phyloP scores from a whole-genome alignment of 2,113 vertebrate species.

The Mus spicilegus region DNA sequence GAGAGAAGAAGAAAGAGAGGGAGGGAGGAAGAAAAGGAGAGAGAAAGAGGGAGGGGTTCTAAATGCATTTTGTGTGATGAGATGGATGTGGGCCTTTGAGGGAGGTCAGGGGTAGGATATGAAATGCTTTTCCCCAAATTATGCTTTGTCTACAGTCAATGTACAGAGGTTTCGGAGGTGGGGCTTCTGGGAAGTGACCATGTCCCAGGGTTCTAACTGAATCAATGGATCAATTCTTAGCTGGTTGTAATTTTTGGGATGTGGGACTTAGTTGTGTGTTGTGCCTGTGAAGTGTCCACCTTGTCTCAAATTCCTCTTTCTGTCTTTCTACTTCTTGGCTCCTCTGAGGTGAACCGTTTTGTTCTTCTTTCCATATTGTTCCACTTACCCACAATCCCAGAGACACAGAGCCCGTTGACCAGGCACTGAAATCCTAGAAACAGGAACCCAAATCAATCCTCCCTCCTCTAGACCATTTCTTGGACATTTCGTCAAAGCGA shows the following conservation, averaged over 20 bases:
- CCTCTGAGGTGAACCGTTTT: neutral
- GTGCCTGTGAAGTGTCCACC: neutral
- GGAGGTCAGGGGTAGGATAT: neutral
- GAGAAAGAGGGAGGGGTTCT: fast-evolving
- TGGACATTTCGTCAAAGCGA: neutral
- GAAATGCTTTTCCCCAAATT: neutral
- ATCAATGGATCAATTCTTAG: neutral
- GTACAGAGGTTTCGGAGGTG: neutral
- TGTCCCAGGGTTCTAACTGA: neutral
- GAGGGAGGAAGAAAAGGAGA: fast-evolving
- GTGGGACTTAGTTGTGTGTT: neutral
- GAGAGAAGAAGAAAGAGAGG: fast-evolving
- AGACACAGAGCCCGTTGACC: neutral
- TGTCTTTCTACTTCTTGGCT: neutral
- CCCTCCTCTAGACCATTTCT: neutral
- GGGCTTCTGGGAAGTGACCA: neutral
- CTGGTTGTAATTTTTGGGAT: neutral
- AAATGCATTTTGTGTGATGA: neutral
- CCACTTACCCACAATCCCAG: neutral
- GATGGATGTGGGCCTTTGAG: neutral
- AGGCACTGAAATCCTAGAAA: neutral
- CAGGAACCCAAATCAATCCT: neutral
- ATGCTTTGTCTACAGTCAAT: neutral
- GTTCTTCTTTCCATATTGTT: too few species aligned
- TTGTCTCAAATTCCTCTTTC: neutral